These are phyloP conservation scores for Drosophila lacertosa DNA, from an alignment of 1,140 invertebrate species.

Conservation along the genomic window DNA sequence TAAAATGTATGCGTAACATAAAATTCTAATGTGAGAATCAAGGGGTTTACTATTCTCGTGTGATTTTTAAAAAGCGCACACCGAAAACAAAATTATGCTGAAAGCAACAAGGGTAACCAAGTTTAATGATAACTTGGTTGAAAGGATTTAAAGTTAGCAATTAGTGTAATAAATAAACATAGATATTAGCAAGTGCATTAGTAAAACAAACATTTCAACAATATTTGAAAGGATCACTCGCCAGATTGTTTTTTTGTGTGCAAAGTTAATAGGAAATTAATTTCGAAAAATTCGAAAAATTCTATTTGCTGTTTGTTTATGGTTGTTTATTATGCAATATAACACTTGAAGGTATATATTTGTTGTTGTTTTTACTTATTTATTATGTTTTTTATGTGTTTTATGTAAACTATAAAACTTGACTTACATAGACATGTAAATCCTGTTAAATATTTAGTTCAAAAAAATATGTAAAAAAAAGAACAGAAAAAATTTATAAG, in stretches of 20 bases:
- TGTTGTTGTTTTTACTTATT: slow-evolving; percentile 33
- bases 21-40: too few species aligned
- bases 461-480: slow-evolving; percentile 77
- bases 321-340: slow-evolving; percentile 39
- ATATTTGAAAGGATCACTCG: slow-evolving; percentile 14
- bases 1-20: not conserved
- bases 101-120: not conserved
- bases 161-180: not conserved
- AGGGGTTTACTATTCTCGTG: not conserved
- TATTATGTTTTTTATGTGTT: slow-evolving; percentile 26
- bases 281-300: slow-evolving; percentile 3
- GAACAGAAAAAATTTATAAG: slow-evolving; percentile 80
- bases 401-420: slow-evolving; percentile 75
- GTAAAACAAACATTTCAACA: not conserved
- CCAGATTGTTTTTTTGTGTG: slow-evolving; percentile 15
- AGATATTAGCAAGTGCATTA: not conserved
- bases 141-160: not conserved
- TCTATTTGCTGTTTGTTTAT: slow-evolving; percentile 15
- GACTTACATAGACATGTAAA: slow-evolving; percentile 87
- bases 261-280: slow-evolving; percentile 9
- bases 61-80: not conserved
- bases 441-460: slow-evolving; percentile 85
- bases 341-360: slow-evolving; percentile 48
- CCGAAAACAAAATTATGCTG: not conserved
- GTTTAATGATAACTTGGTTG: not conserved